Evolutionary conservation across 2,113 vertebrate genomes (phyloP), one percentile per base, ranked within the genome.

Genomic region (Tragelaphus scriptus): DNA sequence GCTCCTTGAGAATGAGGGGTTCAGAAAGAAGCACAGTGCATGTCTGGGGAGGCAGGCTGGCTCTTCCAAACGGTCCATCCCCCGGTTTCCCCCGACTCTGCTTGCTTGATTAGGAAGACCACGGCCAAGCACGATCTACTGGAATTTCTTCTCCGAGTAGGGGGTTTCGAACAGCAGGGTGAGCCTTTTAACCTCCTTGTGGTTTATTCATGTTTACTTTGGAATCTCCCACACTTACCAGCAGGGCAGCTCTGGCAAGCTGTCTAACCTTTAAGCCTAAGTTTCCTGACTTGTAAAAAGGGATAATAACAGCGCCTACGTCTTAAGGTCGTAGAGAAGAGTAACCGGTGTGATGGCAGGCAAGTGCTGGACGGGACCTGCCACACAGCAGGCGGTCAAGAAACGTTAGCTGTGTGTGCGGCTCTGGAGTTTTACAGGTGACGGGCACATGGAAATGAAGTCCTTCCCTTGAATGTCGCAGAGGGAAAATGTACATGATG

Each of bases 241-340:
- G 56, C 92, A 61, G 79, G 81, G 49, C 11, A 56, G 36, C 61
- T 40, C 90, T 92, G 88, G 84, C 84, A 68, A 80, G 71, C 44
- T 14, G 36, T 75, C 93, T 94, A 55, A 97, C 89, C 86, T 97
- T 95, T 75, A 90, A 98, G 91, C 71, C 97, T 40, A 59, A 59
- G 23, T 88, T 55, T 97, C 93, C 96, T 88, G 96, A 87, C 30
- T 96, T 86, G 84, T 51, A 16, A 94, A 93, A 87, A 86, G 53
- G 82, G 21, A 19, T 89, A n/a, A 91, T 53, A 49, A 94, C 7
- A 36, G 90, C 6, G 25, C 30, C 79, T 59, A 30, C 6, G 30
- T 68, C 89, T 90, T 68, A 58, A 91, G 80, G 65, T 63, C 11
- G 2, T 26, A 23, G 53, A 4, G 85, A 40, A 61, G n/a, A 63